Percentiles rank a stretch among this genome's conserved stretches.
These are phyloP conservation scores for Lasioglossum leucozonium DNA, from an alignment of 2,888 invertebrate species.

Conservation along the genomic window DNA sequence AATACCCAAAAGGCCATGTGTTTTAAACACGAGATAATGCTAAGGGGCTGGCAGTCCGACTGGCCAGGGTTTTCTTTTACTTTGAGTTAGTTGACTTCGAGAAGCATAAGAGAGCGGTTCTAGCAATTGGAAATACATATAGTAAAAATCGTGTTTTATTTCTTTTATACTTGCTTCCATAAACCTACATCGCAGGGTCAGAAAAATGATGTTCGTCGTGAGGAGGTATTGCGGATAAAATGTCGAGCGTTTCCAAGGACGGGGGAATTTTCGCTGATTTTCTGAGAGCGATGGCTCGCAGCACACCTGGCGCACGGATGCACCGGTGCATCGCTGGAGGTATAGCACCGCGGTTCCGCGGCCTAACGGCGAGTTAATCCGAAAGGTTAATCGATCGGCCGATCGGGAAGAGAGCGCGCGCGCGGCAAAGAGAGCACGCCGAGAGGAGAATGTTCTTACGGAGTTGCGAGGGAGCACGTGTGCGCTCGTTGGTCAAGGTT, in stretches of 20 bases:
- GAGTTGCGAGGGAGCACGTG: not conserved
- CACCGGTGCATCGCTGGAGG: constrained; percentile 2
- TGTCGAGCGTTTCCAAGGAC: not conserved
- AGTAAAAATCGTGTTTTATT: too few species aligned
- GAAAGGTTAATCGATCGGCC: constrained; percentile 7
- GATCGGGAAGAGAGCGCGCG: not conserved
- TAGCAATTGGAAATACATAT: too few species aligned
- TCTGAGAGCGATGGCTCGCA: not conserved
- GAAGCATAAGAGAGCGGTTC: too few species aligned
- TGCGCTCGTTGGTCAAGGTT: not conserved
- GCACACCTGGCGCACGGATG: constrained; percentile 4
- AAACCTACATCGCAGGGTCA: too few species aligned
- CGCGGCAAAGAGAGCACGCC: not conserved
- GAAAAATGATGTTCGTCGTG: not conserved
- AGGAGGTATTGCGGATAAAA: not conserved
- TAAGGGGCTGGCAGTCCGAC: too few species aligned
- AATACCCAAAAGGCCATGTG: too few species aligned
- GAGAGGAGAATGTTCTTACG: not conserved
- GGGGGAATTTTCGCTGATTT: not conserved
- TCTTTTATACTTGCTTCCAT: too few species aligned
- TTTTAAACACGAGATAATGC: too few species aligned
- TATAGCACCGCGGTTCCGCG: not conserved
- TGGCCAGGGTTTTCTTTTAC: too few species aligned
- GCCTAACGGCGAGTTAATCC: constrained; percentile 9
- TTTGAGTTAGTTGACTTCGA: too few species aligned